phyloP scores from a whole-genome alignment of 2,113 vertebrate species.

The Felis catus region F.catus_Fca126_mat1.0 CM031411.1:26042501-26043000 shows the following conservation, averaged over 20 bases:
- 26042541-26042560: neutral
- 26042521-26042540: neutral
- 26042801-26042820: neutral
- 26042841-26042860: constrained; percentile 30
- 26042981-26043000: constrained; percentile 6
- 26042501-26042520: neutral
- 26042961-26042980: neutral
- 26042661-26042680: neutral
- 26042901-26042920: constrained; percentile 28
- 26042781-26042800: neutral
- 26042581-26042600: neutral
- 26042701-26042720: constrained; percentile 24
- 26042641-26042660: neutral
- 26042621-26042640: neutral
- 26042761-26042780: neutral
- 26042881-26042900: constrained; percentile 23
- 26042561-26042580: neutral
- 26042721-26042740: constrained; percentile 33
- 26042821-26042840: constrained; percentile 1
- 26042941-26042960: constrained; percentile 36
- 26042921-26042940: neutral
- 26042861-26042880: neutral
- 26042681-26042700: neutral
- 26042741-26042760: neutral
- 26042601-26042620: neutral